These are phyloP conservation scores for Pycnomerus fuliginosus DNA, from an alignment of 2,888 invertebrate species.

Conservation along the genomic window DNA sequence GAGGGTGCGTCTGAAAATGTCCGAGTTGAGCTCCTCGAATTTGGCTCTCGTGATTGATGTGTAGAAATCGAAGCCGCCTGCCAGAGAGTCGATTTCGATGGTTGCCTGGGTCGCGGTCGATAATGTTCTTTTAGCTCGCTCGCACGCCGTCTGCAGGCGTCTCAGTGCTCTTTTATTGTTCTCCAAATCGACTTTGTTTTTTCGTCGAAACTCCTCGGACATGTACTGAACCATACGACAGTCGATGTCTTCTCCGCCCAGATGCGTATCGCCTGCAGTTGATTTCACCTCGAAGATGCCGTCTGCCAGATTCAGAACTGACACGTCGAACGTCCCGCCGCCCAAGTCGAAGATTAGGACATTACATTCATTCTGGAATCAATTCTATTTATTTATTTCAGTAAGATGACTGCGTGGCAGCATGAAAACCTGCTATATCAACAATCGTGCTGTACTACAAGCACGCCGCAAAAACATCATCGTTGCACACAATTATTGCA, in stretches of 20 bases:
- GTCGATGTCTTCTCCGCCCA: constrained; percentile 58
- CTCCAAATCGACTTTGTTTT: constrained; percentile 55
- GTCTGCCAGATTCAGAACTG: constrained; percentile 66
- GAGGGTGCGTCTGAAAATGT: constrained; percentile 63
- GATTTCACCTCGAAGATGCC: constrained; percentile 64
- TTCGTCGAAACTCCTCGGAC: constrained; percentile 58
- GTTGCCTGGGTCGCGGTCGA: constrained; percentile 58
- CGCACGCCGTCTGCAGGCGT: constrained; percentile 63
- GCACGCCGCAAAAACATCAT: too few species aligned
- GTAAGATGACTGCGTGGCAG: too few species aligned
- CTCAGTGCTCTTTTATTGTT: constrained; percentile 58
- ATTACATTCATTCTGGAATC: constrained; percentile 44
- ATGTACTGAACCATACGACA: constrained; percentile 57
- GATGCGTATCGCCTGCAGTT: constrained; percentile 61
- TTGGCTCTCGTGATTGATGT: constrained; percentile 61
- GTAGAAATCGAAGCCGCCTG: constrained; percentile 62
- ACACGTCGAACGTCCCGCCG: constrained; percentile 71
- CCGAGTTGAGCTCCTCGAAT: constrained; percentile 65
- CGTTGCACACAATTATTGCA: too few species aligned
- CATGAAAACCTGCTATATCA: constrained; percentile 1
- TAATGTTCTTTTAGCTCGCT: constrained; percentile 62
- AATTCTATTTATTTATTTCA: too few species aligned
- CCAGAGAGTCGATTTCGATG: constrained; percentile 63
- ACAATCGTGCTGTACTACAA: too few species aligned
- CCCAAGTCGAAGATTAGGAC: constrained; percentile 54